Conservation (phyloP, 2,888 invertebrate genomes). For the Heliconius aoede region DNA sequence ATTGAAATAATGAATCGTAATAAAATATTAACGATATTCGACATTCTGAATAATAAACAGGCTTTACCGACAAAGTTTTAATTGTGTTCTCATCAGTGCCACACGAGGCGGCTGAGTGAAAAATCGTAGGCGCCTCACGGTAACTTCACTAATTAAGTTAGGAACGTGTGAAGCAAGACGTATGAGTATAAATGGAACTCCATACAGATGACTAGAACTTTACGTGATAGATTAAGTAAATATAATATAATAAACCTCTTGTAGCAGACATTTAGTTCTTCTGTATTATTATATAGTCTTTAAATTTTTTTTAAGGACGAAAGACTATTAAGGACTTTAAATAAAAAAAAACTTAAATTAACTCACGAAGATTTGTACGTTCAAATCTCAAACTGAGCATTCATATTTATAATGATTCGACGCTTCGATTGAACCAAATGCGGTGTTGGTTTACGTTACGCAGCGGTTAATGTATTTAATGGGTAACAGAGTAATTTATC, state of each 20-base stretch:
- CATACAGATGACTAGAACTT: constrained; percentile 4
- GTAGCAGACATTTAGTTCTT: neutral
- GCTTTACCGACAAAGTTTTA: constrained; percentile 16
- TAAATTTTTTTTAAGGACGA: too few relatives aligned
- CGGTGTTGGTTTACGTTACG: neutral
- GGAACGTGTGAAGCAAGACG: constrained; percentile 47
- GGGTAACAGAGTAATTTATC: neutral
- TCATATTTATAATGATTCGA: neutral
- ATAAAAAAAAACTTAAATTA: neutral
- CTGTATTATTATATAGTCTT: too few relatives aligned
- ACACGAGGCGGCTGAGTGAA: constrained; percentile 24
- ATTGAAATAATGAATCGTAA: neutral
- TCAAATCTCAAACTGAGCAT: neutral
- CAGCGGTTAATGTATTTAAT: neutral
- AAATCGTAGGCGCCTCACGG: constrained; percentile 37
- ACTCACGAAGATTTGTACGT: neutral
- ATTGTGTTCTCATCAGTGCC: constrained; percentile 28
- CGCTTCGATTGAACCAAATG: neutral
- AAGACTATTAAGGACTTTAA: too few relatives aligned
- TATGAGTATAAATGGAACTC: constrained; percentile 42
- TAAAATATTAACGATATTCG: constrained; percentile 14
- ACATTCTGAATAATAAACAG: constrained; percentile 7
- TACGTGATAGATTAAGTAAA: constrained; percentile 9
- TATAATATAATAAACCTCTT: neutral
- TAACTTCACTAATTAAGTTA: constrained; percentile 51